These are phyloP conservation scores for Drosophila anomalata DNA, from an alignment of 2,888 invertebrate genomes.

Conservation along the genomic window DNA sequence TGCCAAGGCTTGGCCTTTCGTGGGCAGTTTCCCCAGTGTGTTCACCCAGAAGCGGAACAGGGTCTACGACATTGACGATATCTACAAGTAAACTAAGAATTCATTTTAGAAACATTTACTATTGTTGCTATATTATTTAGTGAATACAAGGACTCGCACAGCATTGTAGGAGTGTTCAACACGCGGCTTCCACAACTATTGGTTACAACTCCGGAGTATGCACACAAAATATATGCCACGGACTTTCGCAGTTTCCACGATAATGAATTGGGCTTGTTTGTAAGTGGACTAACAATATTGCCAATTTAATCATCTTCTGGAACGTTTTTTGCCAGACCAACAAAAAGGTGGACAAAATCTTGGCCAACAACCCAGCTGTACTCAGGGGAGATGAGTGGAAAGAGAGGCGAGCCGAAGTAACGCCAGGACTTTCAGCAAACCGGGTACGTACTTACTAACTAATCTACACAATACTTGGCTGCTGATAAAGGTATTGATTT, in stretches of 20 bases:
- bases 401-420: constrained; percentile 84
- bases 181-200: constrained; percentile 81
- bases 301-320: background rate
- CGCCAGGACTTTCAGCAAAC: constrained; percentile 85
- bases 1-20: constrained; percentile 76
- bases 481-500: background rate
- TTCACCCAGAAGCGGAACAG: constrained; percentile 73
- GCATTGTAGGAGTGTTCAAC: constrained; percentile 83
- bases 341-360: constrained; percentile 83
- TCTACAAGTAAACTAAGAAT: constrained; percentile 79
- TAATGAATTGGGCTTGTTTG: constrained; percentile 72
- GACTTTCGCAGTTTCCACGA: constrained; percentile 83
- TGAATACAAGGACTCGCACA: constrained; percentile 60
- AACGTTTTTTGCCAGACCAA: constrained; percentile 56
- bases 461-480: background rate
- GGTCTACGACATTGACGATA: constrained; percentile 80
- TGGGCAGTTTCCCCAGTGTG: constrained; percentile 82
- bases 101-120: background rate
- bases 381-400: constrained; percentile 85
- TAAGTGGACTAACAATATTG: constrained; percentile 41
- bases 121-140: constrained; percentile 10
- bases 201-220: constrained; percentile 81
- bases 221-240: constrained; percentile 81
- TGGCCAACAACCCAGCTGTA: constrained; percentile 84
- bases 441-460: constrained; percentile 78